These are phyloP conservation scores for Luidia sarsii DNA, from an alignment of 53 echinoderm and acorn worm species.

Conservation along the genomic window DNA sequence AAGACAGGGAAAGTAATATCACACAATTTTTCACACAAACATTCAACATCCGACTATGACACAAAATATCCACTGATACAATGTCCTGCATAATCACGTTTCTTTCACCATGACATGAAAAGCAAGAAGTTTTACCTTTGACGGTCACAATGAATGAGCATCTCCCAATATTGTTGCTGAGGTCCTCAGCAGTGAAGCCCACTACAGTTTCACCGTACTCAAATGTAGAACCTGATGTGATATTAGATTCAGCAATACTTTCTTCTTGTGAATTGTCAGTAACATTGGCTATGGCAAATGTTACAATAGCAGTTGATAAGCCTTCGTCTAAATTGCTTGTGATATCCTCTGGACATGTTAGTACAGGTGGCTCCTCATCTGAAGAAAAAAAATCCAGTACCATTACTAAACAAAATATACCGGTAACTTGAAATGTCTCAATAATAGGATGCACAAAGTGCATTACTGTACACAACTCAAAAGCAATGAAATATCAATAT, in stretches of 20 bases:
- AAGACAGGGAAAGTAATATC: no score
- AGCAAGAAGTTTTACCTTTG: conserved; percentile 26
- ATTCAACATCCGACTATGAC: no score
- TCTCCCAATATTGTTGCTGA: background rate
- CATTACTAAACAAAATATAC: background rate
- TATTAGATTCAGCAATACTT: background rate
- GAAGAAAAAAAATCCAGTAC: background rate
- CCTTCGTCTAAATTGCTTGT: background rate
- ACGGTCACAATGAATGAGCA: conserved; percentile 4
- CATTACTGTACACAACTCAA: no score
- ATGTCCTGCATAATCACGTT: no score
- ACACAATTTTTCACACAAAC: no score
- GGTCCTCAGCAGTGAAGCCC: background rate
- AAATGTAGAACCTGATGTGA: background rate
- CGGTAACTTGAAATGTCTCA: background rate
- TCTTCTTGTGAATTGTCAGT: background rate
- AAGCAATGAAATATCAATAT: background rate
- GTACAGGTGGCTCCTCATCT: conserved; percentile 10
- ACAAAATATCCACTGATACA: background rate
- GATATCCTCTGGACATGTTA: background rate
- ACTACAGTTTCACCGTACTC: background rate
- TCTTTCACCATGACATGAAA: no score
- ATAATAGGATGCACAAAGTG: no score
- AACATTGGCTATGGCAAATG: background rate
- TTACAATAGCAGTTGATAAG: background rate